phyloP scores from a whole-genome alignment of 2,113 vertebrate genomes.

The Myotis brandtii region DNA sequence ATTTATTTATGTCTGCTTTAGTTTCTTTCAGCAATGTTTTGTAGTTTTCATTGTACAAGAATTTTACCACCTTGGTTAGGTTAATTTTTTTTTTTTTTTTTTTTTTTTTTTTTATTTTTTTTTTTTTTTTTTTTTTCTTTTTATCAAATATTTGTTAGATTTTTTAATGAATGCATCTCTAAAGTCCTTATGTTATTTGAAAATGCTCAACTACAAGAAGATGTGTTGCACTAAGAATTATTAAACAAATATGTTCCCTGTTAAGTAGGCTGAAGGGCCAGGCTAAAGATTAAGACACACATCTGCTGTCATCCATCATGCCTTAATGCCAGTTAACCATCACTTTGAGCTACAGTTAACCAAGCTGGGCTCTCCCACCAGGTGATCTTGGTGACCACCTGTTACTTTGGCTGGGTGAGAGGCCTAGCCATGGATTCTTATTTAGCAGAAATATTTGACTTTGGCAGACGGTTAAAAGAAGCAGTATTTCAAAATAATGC shows the following conservation, averaged over 20 bases:
- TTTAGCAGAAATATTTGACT: slow-evolving; percentile 69
- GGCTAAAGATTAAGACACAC: slow-evolving; percentile 71
- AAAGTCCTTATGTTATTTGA: slow-evolving; percentile 79
- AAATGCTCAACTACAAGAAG: slow-evolving; percentile 81
- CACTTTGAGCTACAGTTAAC: slow-evolving; percentile 58
- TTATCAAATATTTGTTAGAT: slow-evolving; percentile 74
- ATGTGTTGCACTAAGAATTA: slow-evolving; percentile 75
- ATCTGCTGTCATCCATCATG: slow-evolving; percentile 75
- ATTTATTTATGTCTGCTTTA: not conserved
- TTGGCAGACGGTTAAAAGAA: slow-evolving; percentile 70
- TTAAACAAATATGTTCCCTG: slow-evolving; percentile 63
- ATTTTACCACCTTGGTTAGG: not conserved
- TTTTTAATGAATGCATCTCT: slow-evolving; percentile 79
- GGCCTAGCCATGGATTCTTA: slow-evolving; percentile 66
- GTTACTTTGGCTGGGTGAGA: slow-evolving; percentile 60
- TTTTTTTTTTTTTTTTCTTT: too few relatives aligned
- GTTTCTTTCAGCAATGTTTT: slow-evolving; percentile 3
- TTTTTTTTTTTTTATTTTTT: too few relatives aligned
- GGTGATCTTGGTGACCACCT: slow-evolving; percentile 70
- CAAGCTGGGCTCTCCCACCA: slow-evolving; percentile 53
- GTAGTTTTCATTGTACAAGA: not conserved
- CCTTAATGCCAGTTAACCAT: slow-evolving; percentile 72
- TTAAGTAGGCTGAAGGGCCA: slow-evolving; percentile 62
- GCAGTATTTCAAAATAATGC: slow-evolving; percentile 73
- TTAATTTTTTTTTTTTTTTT: slow-evolving; percentile 8